phyloP scores from a whole-genome alignment of 2,113 vertebrate species.

The Oryzias javanicus region DNA sequence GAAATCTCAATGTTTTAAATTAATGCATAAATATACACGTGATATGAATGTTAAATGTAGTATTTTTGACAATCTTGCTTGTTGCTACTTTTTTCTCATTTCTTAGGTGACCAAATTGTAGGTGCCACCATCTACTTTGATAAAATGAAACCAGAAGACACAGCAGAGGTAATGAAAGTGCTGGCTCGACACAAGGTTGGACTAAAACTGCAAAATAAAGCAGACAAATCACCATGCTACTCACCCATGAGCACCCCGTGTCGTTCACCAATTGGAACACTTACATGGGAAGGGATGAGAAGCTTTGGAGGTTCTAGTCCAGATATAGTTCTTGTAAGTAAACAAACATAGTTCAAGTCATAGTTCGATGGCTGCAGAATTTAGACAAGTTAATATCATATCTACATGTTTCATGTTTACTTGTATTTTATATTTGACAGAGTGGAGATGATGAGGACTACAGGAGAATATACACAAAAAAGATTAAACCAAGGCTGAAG shows the following conservation, averaged over 20 bases:
- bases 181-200: slow-evolving; percentile 89
- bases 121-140: slow-evolving; percentile 95
- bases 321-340: slow-evolving; percentile 87
- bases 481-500: slow-evolving; percentile 91
- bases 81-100: not conserved
- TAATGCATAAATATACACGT: too few relatives aligned
- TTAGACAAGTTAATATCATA: slow-evolving; percentile 3
- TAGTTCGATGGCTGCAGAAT: not conserved
- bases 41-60: too few relatives aligned
- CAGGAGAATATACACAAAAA: slow-evolving; percentile 88
- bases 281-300: slow-evolving; percentile 74
- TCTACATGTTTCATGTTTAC: not conserved
- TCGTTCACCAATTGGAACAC: slow-evolving; percentile 78
- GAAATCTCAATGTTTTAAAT: too few relatives aligned
- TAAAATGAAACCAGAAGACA: slow-evolving; percentile 89
- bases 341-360: not conserved
- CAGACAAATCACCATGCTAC: slow-evolving; percentile 82
- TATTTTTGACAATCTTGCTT: not conserved
- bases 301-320: slow-evolving; percentile 76
- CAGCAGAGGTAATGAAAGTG: slow-evolving; percentile 84
- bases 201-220: slow-evolving; percentile 88
- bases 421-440: slow-evolving; percentile 64
- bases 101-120: slow-evolving; percentile 90
- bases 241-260: slow-evolving; percentile 82
- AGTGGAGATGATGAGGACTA: slow-evolving; percentile 94